These are phyloP conservation scores for Protonibea diacanthus DNA, from an alignment of 2,797 vertebrate species.

Conservation along the genomic window DNA sequence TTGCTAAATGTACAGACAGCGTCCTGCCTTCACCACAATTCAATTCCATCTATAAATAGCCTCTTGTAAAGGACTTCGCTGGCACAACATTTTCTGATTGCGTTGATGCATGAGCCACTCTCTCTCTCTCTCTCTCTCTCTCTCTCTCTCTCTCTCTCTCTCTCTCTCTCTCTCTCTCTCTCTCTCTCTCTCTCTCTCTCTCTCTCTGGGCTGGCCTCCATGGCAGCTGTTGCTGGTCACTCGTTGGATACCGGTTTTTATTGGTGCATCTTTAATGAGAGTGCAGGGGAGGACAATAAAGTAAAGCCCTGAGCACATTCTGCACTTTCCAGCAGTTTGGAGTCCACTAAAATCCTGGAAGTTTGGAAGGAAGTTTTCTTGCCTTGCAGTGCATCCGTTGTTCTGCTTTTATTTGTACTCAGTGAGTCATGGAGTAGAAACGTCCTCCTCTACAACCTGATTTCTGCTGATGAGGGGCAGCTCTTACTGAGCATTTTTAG, in stretches of 20 bases:
- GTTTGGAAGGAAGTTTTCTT: background rate
- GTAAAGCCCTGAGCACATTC: slow-evolving; percentile 19
- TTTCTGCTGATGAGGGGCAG: slow-evolving; percentile 22
- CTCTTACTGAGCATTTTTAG: background rate
- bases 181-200: background rate
- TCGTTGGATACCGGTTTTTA: slow-evolving; percentile 41
- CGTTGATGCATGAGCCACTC: slow-evolving; percentile 43
- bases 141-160: too few species aligned
- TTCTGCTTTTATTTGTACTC: slow-evolving; percentile 24
- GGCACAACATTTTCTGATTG: slow-evolving; percentile 70
- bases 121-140: too few species aligned
- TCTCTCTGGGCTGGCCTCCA: slow-evolving; percentile 32
- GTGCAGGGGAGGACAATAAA: slow-evolving; percentile 32
- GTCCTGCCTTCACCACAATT: slow-evolving; percentile 71
- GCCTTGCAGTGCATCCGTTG: slow-evolving; percentile 12
- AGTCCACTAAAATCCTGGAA: slow-evolving; percentile 4
- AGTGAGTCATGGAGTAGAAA: slow-evolving; percentile 6
- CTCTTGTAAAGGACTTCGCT: slow-evolving; percentile 65
- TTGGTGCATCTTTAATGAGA: slow-evolving; percentile 51
- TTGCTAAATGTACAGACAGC: slow-evolving; percentile 55
- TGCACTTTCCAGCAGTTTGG: slow-evolving; percentile 47
- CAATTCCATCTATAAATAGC: slow-evolving; percentile 82
- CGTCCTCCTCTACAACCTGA: background rate
- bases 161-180: too few species aligned
- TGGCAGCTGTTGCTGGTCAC: slow-evolving; percentile 61